Evolutionary conservation across 2,888 invertebrate genomes (phyloP).

Genomic region (Brachyopa scutellaris): DNA sequence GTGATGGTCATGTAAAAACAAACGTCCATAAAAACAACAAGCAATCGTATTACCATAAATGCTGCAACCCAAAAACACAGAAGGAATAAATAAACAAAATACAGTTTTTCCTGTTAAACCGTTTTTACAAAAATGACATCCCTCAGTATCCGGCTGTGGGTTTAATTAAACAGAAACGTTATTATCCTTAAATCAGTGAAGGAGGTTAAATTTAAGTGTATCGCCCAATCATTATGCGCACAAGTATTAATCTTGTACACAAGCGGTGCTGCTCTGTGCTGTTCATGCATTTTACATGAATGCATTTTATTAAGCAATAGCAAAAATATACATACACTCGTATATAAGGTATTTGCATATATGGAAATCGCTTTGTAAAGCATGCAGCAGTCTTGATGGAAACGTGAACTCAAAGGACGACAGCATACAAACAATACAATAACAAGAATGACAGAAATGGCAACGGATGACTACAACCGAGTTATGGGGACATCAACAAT

Average conservation of each 20-base stretch:
- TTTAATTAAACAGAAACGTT: constrained; percentile 13
- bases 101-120: not conserved
- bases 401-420: not conserved
- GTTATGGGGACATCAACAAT: not conserved
- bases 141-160: not conserved
- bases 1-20: too few relatives aligned
- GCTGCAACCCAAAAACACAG: too few relatives aligned
- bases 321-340: constrained; percentile 24
- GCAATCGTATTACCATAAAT: not conserved
- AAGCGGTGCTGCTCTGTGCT: too few relatives aligned
- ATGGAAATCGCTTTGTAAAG: constrained; percentile 31
- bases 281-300: constrained; percentile 31
- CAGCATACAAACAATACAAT: not conserved
- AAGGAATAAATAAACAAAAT: not conserved
- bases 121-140: not conserved
- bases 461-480: not conserved
- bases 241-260: not conserved
- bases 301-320: constrained; percentile 32
- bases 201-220: constrained; percentile 15
- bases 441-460: constrained; percentile 4
- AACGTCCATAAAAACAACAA: not conserved
- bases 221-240: not conserved
- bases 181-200: constrained; percentile 14
- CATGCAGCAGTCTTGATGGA: constrained; percentile 23
- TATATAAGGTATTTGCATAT: constrained; percentile 36